These are phyloP conservation scores for Athalia circularis DNA, from an alignment of 2,888 invertebrate species.

Conservation along the genomic window DNA sequence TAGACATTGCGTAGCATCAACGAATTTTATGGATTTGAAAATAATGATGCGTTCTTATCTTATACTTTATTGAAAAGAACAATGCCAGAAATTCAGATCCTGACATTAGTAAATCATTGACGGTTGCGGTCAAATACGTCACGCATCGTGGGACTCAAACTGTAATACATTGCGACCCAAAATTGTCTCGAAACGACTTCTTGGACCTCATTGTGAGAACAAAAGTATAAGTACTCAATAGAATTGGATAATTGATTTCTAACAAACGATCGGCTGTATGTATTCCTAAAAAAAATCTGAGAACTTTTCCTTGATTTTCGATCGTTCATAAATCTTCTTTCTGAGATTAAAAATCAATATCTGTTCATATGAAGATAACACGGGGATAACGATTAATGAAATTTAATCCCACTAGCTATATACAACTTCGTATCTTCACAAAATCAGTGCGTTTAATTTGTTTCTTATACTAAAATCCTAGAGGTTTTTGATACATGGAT, in stretches of 20 bases:
- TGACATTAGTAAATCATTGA: conserved; percentile 58
- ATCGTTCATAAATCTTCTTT: no score
- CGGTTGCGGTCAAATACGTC: conserved; percentile 57
- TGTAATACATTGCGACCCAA: conserved; percentile 57
- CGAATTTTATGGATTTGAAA: not conserved
- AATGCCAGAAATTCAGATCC: conserved; percentile 33
- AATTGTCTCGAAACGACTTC: conserved; percentile 55
- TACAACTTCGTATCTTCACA: no score
- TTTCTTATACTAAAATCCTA: no score
- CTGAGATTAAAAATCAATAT: no score
- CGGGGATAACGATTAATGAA: no score
- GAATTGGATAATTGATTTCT: not conserved
- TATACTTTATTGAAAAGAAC: not conserved
- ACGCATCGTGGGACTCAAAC: conserved; percentile 63
- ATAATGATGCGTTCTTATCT: not conserved
- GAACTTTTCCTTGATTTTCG: no score
- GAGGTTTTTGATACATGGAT: no score
- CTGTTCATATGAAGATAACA: no score
- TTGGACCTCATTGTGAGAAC: conserved; percentile 56
- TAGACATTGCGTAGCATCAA: not conserved
- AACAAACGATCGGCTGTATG: not conserved
- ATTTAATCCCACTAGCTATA: no score
- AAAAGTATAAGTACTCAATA: conserved; percentile 33
- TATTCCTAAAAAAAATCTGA: not conserved
- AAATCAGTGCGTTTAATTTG: no score